These are phyloP conservation scores for Lucilia cuprina DNA, from an alignment of 1,140 invertebrate species.

Conservation along the genomic window DNA sequence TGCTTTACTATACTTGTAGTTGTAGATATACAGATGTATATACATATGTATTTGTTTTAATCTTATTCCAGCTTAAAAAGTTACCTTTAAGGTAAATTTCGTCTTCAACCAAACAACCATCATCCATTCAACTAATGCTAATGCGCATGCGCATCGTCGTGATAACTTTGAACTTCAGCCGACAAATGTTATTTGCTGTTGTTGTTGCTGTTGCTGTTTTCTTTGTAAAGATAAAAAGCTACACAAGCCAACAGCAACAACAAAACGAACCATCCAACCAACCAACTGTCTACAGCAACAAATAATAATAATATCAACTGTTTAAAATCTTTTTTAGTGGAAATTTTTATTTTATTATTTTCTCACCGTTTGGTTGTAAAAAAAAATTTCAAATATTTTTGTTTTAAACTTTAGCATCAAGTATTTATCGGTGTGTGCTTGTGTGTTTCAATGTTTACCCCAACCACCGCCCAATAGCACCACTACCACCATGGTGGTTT, in stretches of 20 bases:
- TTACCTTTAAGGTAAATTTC: neutral
- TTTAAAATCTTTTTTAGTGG: neutral
- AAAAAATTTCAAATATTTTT: neutral
- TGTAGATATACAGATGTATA: too few relatives aligned
- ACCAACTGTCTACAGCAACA: neutral
- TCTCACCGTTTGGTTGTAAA: neutral
- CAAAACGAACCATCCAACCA: neutral
- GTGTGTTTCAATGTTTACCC: neutral
- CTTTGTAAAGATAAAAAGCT: neutral
- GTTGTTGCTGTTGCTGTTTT: neutral
- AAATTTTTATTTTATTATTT: constrained; percentile 7
- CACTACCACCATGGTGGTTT: neutral
- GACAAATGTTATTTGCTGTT: constrained; percentile 10
- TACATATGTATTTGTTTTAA: neutral
- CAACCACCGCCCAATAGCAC: neutral
- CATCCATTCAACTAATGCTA: constrained; percentile 8
- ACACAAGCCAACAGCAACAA: too few relatives aligned
- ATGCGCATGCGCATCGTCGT: constrained; percentile 34
- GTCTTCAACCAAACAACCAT: neutral
- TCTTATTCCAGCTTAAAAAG: neutral
- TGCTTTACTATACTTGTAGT: too few relatives aligned
- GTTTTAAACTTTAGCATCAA: neutral
- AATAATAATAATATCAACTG: neutral
- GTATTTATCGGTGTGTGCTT: neutral
- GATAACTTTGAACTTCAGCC: constrained; percentile 40